phyloP scores from a whole-genome alignment of 1,140 invertebrate genomes.

The Ceratina japonica region DNA sequence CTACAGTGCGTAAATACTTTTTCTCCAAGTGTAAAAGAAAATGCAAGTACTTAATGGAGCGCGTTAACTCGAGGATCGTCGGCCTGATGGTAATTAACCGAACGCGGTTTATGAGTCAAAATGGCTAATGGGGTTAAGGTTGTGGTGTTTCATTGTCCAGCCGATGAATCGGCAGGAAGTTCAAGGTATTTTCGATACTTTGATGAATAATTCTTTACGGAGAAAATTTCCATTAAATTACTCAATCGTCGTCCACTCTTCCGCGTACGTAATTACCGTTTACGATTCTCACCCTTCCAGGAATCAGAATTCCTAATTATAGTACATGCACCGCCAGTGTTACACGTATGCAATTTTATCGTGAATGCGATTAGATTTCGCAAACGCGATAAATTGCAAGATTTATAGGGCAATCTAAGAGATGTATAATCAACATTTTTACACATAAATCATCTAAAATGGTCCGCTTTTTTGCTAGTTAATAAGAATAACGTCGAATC shows the following conservation, averaged over 20 bases:
- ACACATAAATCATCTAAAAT: too few relatives aligned
- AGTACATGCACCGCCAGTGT: background rate
- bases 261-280: background rate
- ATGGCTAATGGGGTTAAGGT: background rate
- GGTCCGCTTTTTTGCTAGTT: background rate
- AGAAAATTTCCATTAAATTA: background rate
- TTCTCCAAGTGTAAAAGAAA: background rate
- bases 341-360: background rate
- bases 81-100: background rate
- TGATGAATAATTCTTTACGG: conserved; percentile 1
- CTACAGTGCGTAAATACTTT: too few relatives aligned
- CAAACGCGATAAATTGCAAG: too few relatives aligned
- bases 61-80: background rate
- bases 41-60: background rate
- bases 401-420: background rate
- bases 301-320: background rate
- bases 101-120: background rate
- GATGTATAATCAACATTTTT: too few relatives aligned
- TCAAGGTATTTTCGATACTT: background rate
- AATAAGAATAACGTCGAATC: background rate
- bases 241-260: background rate
- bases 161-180: background rate
- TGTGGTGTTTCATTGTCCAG: too few relatives aligned
- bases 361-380: background rate
- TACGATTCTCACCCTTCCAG: background rate